These are phyloP conservation scores for Tachypleus tridentatus DNA, from an alignment of 1,140 invertebrate species.

Conservation along the genomic window DNA sequence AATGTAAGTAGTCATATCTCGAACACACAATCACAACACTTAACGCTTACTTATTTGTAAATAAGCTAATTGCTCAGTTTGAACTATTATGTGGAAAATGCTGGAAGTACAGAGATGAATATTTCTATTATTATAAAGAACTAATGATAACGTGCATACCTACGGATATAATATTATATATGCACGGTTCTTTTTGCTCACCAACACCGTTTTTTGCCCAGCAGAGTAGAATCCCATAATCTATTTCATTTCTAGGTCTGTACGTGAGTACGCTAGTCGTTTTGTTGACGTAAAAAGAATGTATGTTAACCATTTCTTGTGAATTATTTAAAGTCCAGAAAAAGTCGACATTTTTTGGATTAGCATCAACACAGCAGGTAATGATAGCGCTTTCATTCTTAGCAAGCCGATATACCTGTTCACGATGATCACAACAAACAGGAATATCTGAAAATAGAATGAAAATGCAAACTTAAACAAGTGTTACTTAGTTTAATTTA, in stretches of 20 bases:
- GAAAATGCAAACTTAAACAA: too few species aligned
- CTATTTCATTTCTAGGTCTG: constrained; percentile 19
- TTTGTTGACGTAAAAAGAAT: constrained; percentile 15
- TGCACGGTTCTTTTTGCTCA: constrained; percentile 27
- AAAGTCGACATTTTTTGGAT: constrained; percentile 53
- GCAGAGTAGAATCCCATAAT: constrained; percentile 27
- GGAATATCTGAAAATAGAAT: constrained; percentile 32
- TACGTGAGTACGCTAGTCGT: constrained; percentile 21
- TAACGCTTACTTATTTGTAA: too few species aligned
- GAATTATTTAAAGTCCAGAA: constrained; percentile 26
- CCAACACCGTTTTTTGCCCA: constrained; percentile 29
- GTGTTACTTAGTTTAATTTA: too few species aligned
- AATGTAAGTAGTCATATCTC: too few species aligned
- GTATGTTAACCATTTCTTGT: constrained; percentile 17
- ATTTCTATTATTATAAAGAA: too few species aligned
- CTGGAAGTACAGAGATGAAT: too few species aligned
- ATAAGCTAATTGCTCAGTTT: too few species aligned
- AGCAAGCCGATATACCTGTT: constrained; percentile 58
- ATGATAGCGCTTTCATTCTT: constrained; percentile 61
- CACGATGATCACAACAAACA: constrained; percentile 50
- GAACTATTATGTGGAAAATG: too few species aligned
- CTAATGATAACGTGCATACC: constrained; percentile 13
- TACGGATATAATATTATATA: constrained; percentile 27
- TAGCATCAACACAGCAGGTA: constrained; percentile 73
- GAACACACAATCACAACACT: too few species aligned